Evolutionary conservation across 2,888 invertebrate species (phyloP).

Genomic region (Drosophila helvetica): DNA sequence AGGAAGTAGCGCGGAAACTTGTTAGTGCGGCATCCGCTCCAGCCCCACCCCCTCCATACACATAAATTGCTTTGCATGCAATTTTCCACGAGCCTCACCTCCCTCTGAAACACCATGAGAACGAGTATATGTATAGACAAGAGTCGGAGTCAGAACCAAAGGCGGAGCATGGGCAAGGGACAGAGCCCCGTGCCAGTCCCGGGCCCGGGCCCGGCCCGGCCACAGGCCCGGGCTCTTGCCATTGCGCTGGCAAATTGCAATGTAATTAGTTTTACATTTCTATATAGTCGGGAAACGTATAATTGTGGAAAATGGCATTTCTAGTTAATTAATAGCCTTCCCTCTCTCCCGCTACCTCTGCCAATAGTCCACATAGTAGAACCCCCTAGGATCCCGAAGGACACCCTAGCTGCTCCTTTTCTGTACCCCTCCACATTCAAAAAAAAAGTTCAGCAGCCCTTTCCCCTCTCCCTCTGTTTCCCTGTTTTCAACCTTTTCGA

Average conservation of each 20-base stretch:
- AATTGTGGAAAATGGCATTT: constrained; percentile 78
- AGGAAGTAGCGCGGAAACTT: constrained; percentile 77
- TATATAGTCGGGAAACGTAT: constrained; percentile 72
- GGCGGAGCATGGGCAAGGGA: constrained; percentile 30
- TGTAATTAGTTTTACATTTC: constrained; percentile 81
- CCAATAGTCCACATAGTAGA: constrained; percentile 12
- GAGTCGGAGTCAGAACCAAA: background rate
- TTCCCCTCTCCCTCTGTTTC: background rate
- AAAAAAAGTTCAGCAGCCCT: constrained; percentile 30
- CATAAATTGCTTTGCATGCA: constrained; percentile 79
- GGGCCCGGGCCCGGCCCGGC: constrained; percentile 48
- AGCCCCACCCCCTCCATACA: constrained; percentile 1
- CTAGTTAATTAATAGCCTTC: constrained; percentile 76
- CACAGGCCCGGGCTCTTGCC: constrained; percentile 54
- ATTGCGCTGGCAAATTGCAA: constrained; percentile 80
- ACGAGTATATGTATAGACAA: constrained; percentile 4
- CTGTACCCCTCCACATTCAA: constrained; percentile 49
- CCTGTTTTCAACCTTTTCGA: constrained; percentile 56
- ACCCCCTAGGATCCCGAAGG: constrained; percentile 35
- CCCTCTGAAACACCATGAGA: constrained; percentile 11
- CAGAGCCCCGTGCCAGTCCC: too few species aligned
- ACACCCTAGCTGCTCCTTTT: too few species aligned
- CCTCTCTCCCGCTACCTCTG: constrained; percentile 2
- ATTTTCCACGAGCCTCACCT: constrained; percentile 42
- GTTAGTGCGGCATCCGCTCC: constrained; percentile 53